Base-by-base conservation (phyloP, 2,888 invertebrate species). In the Eristalis intricaria region DNA sequence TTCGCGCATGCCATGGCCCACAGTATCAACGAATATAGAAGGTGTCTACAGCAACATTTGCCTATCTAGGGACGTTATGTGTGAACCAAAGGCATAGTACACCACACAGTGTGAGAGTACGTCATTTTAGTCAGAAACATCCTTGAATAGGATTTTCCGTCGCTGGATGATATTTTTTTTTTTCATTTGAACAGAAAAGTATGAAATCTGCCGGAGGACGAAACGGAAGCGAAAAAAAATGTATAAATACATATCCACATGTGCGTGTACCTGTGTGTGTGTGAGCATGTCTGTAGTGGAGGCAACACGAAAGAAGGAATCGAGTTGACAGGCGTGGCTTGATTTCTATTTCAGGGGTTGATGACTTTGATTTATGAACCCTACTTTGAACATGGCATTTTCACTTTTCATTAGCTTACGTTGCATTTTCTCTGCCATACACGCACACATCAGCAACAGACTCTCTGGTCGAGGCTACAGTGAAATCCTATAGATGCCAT, bases 261-360 rank as follows among this genome's bases (percentile, higher is more conserved):
- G 19, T 60, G 11, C 65, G 64, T 60, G 65, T 70, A 71, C 5
- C 4, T 19, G 19, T 4, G 4, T 74, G 22, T 60, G 11, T 69
- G 50, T 50, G 65, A 66, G 76, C 7, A 19, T 19, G 50, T 1
- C 7, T 71, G 77, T 61, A 77, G 79, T 70, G 74, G 78, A 56
- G n/a, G n/a, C n/a, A 82, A 81, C 74, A 86, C 74, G 76, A 86
- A 87, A 82, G 63, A 85, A 89, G 76, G 84, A 89, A 89, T 88
- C 89, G 86, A 89, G 88, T 89, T 89, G 89, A 89, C 89, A 89
- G 89, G 89, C 89, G 89, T 89, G 89, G 89, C 89, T 89, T 89
- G 89, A 89, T 89, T 89, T 89, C 81, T 79, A 89, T 86, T 88
- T 82, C 82, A 88, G 88, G 88, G 87, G 87, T 87, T 87, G 84